Conservation (phyloP, 2,113 vertebrate genomes). For the Prinia subflava region DNA sequence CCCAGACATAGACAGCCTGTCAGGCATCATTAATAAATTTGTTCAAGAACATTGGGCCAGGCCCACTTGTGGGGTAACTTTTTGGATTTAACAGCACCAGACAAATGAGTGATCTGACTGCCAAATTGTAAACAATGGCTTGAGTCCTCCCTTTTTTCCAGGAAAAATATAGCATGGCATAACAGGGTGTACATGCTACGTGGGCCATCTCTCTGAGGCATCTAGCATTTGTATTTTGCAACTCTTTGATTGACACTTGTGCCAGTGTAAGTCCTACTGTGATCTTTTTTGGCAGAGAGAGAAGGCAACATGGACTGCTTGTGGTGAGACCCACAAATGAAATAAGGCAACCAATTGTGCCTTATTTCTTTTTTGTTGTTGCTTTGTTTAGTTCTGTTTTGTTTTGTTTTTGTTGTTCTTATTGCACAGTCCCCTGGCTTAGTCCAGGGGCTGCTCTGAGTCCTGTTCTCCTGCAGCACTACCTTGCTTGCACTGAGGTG, state of each 20-base stretch:
- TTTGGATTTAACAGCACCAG: neutral
- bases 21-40: conserved; percentile 22
- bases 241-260: neutral
- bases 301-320: neutral
- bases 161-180: neutral
- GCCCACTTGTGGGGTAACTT: neutral
- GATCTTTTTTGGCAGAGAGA: neutral
- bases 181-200: neutral
- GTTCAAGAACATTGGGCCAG: neutral
- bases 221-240: neutral
- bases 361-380: neutral
- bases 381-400: neutral
- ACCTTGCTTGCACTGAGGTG: neutral
- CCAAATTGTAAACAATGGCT: neutral
- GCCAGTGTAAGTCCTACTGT: rapidly evolving
- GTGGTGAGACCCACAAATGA: neutral
- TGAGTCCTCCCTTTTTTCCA: neutral
- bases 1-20: neutral
- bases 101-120: neutral
- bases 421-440: neutral
- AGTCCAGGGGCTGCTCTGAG: neutral
- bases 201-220: neutral
- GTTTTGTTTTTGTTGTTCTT: neutral
- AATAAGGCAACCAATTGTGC: neutral
- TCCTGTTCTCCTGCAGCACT: neutral